A percentile compares a stretch with the other conserved stretches of the same genome.
phyloP scores from a whole-genome alignment of 2,797 vertebrate genomes.

The Capromys pilorides region DNA sequence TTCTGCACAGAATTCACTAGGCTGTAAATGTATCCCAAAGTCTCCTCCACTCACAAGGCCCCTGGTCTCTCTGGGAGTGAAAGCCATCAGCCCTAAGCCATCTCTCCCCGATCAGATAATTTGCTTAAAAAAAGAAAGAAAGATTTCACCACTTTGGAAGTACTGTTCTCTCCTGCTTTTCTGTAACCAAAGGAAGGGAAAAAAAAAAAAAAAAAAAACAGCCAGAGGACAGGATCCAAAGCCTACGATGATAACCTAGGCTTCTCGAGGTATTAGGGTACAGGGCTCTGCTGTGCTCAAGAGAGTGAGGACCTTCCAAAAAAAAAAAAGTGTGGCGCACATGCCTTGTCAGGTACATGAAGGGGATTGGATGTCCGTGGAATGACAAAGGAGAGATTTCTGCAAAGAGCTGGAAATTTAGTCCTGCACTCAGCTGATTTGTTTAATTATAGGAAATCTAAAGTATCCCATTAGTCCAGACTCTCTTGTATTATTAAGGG shows the following conservation, averaged over 20 bases:
- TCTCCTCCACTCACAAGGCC: background rate
- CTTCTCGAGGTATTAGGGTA: background rate
- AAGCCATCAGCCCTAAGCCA: background rate
- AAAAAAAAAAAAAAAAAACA: slow-evolving; percentile 58
- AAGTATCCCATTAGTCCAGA: slow-evolving; percentile 71
- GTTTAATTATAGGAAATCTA: slow-evolving; percentile 72
- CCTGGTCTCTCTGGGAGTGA: background rate
- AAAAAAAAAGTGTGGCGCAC: background rate
- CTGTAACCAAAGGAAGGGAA: background rate
- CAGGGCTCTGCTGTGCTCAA: background rate
- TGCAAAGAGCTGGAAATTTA: slow-evolving; percentile 70
- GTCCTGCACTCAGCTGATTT: slow-evolving; percentile 69
- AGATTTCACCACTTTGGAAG: background rate
- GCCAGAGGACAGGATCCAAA: background rate
- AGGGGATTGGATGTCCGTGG: slow-evolving; percentile 40
- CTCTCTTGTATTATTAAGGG: slow-evolving; percentile 55
- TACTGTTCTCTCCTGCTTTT: background rate
- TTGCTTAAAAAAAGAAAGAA: background rate
- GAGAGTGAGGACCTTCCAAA: background rate
- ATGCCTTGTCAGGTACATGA: background rate
- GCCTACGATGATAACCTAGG: background rate
- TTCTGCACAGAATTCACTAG: slow-evolving; percentile 11
- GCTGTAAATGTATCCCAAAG: background rate
- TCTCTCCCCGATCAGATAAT: background rate
- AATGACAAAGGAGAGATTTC: slow-evolving; percentile 58